These are phyloP conservation scores for Leptinotarsa defecta DNA, from an alignment of 1,140 invertebrate genomes.

Conservation along the genomic window DNA sequence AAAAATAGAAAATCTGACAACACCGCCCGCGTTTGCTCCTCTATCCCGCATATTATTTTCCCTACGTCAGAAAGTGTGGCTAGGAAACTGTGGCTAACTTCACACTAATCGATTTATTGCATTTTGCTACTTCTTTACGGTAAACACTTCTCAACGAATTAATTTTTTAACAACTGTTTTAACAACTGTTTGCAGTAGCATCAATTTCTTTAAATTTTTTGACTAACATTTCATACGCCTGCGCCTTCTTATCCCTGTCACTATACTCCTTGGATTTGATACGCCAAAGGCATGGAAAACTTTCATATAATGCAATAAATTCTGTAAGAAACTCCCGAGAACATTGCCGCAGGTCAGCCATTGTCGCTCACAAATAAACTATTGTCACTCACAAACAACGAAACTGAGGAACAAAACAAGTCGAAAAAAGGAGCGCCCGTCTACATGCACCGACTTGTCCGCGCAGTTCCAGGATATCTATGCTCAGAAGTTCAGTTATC, in stretches of 20 bases:
- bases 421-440: no score
- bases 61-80: no score
- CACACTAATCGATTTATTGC: conserved; percentile 18
- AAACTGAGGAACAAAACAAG: no score
- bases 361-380: no score
- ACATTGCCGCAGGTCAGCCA: no score
- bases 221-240: conserved; percentile 22
- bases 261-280: conserved; percentile 28
- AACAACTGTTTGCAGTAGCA: conserved; percentile 25
- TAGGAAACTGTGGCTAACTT: no score
- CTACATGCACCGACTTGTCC: background rate
- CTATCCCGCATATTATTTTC: no score
- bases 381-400: no score
- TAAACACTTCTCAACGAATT: conserved; percentile 26
- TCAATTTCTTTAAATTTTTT: conserved; percentile 29
- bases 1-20: no score
- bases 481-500: conserved; percentile 6
- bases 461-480: conserved; percentile 15
- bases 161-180: conserved; percentile 31
- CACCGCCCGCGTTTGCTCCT: no score
- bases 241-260: conserved; percentile 28
- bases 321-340: no score
- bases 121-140: conserved; percentile 25
- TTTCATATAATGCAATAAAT: conserved; percentile 2
- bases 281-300: conserved; percentile 19